Conservation (phyloP, 2,797 vertebrate genomes). For the Enteromius thamalakanensis region DNA sequence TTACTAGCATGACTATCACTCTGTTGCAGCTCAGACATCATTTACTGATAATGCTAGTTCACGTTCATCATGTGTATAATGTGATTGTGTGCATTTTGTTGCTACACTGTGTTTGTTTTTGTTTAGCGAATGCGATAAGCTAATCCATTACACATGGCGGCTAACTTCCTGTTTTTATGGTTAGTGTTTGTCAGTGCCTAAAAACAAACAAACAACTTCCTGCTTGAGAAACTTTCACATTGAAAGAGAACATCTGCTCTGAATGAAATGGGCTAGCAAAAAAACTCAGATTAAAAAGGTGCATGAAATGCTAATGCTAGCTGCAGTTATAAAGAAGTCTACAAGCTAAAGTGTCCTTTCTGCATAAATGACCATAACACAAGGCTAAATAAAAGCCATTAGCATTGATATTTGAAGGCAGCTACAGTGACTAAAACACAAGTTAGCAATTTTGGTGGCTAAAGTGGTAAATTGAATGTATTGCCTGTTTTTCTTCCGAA, state of each 20-base stretch:
- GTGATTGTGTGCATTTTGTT: not conserved
- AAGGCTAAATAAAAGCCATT: not conserved
- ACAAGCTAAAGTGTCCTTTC: not conserved
- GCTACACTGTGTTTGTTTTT: not conserved
- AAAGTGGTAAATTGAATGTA: not conserved
- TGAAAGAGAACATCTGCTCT: too few relatives aligned
- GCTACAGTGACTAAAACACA: too few relatives aligned
- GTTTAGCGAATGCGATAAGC: constrained; percentile 10
- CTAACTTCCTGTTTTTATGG: not conserved
- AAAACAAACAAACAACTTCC: not conserved
- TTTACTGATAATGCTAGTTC: constrained; percentile 12
- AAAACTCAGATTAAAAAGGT: not conserved
- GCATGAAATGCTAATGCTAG: not conserved
- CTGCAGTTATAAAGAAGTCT: too few relatives aligned
- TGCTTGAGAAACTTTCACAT: not conserved
- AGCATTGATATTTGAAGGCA: not conserved
- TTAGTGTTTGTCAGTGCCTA: not conserved
- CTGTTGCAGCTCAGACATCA: constrained; percentile 22
- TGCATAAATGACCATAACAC: not conserved
- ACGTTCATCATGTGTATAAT: not conserved
- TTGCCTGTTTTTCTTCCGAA: too few relatives aligned
- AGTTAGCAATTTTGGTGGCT: not conserved
- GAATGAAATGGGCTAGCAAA: too few relatives aligned
- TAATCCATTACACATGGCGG: not conserved
- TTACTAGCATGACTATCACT: constrained; percentile 26